phyloP scores from a whole-genome alignment of 2,888 invertebrate genomes.

The Brachypalpus laphriformis region DNA sequence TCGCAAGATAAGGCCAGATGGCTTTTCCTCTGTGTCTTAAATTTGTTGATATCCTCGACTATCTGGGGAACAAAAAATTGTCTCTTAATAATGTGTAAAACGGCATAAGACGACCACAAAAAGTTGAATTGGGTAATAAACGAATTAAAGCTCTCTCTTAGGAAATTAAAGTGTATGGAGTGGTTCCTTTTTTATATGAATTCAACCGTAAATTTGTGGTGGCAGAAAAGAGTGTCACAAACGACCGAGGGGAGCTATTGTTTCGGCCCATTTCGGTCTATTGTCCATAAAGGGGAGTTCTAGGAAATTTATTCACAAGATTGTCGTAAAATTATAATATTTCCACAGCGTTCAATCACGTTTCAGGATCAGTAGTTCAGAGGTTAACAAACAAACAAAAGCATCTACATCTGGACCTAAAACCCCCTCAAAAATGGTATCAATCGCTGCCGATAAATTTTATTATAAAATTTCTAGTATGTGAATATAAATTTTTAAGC shows the following conservation, averaged over 20 bases:
- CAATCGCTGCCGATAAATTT: neutral
- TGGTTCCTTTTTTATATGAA: neutral
- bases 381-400: neutral
- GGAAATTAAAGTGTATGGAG: neutral
- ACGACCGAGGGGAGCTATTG: neutral
- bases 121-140: neutral
- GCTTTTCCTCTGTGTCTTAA: neutral
- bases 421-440: too few relatives aligned
- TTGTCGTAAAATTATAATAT: neutral
- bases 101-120: neutral
- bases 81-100: neutral
- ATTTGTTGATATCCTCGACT: neutral
- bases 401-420: neutral
- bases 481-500: neutral
- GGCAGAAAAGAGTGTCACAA: neutral
- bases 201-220: neutral
- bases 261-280: neutral
- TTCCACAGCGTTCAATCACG: neutral
- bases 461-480: neutral
- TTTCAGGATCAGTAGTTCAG: neutral
- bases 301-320: too few relatives aligned
- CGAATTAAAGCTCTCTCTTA: neutral
- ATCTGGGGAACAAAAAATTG: neutral
- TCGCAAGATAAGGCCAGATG: neutral
- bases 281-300: neutral